Base-by-base conservation (phyloP, 2,113 vertebrate species). In the Siphamia tubifer region DNA sequence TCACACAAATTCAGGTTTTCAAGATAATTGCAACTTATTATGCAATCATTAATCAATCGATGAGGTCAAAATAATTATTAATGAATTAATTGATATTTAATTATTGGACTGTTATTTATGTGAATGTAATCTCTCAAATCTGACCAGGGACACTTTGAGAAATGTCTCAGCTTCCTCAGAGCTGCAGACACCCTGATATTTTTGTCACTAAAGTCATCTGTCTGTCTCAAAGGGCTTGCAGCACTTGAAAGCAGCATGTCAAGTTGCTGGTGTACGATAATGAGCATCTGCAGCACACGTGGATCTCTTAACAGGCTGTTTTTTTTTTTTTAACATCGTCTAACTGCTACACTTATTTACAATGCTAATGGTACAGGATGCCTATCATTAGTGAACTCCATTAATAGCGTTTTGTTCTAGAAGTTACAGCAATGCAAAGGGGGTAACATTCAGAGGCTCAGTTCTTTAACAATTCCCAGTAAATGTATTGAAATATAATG, bases 281-380 rank as follows among this genome's bases (percentile, higher is more conserved):
- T 69, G 64, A 69, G 73, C 35, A 30, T 69, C 34, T 44, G 51
- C 16, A 15, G 39, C 53, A 21, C 16, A 23, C 16, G 30, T n/a
- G 15, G 17, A 34, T 28, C 21, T 54, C 60, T 23, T 23, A 52
- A 55, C 17, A 20, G 24, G 38, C 52, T 28, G 52, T 17, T n/a
- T 13, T 11, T 38, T 36, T 17, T n/a, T 13, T 11, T 38, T 36
- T 24, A 28, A 13, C 31, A 53, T 40, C 44, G 48, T 42, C 28
- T 25, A 31, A 54, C 74, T 43, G n/a, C n/a, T 27, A 1, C 30
- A 25, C 28, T 65, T 77, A 73, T 77, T 62, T 55, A 72, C 42
- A 30, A 17, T 38, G 52, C 35, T 28, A 23, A 44, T 19, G 5
- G 2, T 32, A 49, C 60, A 68, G 16, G 2, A 60, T 43, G 25